Base-by-base conservation (phyloP, 2,888 invertebrate species). In the Monochamus alternatus region DNA sequence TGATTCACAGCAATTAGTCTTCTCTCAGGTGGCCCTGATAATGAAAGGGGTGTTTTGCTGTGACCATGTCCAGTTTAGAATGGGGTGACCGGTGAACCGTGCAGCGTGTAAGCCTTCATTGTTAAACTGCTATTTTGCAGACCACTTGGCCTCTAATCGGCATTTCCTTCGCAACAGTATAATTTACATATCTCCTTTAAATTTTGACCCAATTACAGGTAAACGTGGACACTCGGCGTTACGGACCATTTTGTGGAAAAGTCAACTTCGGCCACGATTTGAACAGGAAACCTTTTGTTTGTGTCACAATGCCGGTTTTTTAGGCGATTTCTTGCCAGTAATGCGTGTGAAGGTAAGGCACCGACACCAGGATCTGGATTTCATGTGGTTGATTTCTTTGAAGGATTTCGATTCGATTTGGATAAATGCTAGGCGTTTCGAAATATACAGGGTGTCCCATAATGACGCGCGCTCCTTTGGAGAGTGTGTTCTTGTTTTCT, bases 81-180 rank as follows among this genome's bases (percentile, higher is more conserved):
- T 76, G 76, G 85, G 84, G 84, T 83, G 84, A 68, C 75, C 82
- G 75, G 32, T 78, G 77, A 78, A 78, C 76, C 84, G 82, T 84
- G 76, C 74, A 75, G 75, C 75, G 78, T 80, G 74, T 77, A 43
- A 77, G 63, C 77, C 75, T 77, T 38, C 74, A 77, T 83, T 80
- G 81, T 78, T 82, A 79, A 84, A 78, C 79, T 74, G 77, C 77
- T 77, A 81, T 80, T 83, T 84, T 82, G 77, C 78, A 81, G 81
- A 78, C 78, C 77, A 77, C 78, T 83, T 83, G 78, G 79, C 79
- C 80, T 75, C 72, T 79, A 82, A 78, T 78, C 68, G 74, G 52
- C 63, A 67, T 82, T 81, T 79, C 82, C 74, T 75, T 63, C 60
- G 68, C 67, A 64, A 62, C 47, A 10, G 30, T 43, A 43, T 71